Evolutionary conservation across 2,888 invertebrate genomes (phyloP).

Genomic region (Eupithecia tripunctaria): DNA sequence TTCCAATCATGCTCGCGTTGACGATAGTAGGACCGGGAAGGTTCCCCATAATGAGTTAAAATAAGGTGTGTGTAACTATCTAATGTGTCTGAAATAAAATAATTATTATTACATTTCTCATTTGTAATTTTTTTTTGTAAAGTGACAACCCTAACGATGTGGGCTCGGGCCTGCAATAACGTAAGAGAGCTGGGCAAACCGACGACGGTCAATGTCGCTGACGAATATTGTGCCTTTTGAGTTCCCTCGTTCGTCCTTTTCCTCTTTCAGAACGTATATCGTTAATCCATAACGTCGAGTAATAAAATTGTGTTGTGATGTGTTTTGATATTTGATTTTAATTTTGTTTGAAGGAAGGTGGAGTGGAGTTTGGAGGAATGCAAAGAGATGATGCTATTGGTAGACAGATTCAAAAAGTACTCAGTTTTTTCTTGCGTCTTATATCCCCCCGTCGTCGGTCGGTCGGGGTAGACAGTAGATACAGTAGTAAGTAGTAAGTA

Average conservation of each 20-base stretch:
- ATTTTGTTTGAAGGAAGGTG: background rate
- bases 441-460: no score
- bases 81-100: no score
- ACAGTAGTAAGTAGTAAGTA: no score
- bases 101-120: background rate
- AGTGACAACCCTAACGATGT: slow-evolving; percentile 19
- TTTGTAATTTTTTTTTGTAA: no score
- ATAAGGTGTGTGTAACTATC: no score
- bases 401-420: no score
- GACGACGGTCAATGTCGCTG: slow-evolving; percentile 39
- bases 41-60: no score
- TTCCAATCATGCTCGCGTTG: no score
- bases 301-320: background rate
- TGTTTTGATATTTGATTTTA: background rate
- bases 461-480: no score
- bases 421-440: no score
- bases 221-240: slow-evolving; percentile 32
- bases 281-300: slow-evolving; percentile 5
- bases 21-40: no score
- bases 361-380: background rate
- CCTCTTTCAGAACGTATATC: slow-evolving; percentile 7
- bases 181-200: slow-evolving; percentile 46
- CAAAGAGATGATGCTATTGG: background rate
- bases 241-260: slow-evolving; percentile 6
- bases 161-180: slow-evolving; percentile 42